These are phyloP conservation scores for Bufotes viridis DNA, from an alignment of 2,797 vertebrate genomes.

Conservation along the genomic window DNA sequence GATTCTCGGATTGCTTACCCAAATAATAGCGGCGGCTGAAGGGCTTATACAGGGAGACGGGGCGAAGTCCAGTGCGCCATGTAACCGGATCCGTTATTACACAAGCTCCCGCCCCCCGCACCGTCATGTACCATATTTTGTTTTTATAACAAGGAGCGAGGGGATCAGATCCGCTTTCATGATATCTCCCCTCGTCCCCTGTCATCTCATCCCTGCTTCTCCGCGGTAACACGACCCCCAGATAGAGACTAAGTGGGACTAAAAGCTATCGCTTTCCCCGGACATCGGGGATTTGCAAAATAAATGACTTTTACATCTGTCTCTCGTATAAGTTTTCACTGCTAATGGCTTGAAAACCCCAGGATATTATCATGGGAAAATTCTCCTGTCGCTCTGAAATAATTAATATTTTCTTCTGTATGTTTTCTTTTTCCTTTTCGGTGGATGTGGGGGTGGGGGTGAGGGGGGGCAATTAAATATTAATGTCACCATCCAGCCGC, in stretches of 20 bases:
- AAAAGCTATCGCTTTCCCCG: conserved; percentile 12
- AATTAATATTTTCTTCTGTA: conserved; percentile 7
- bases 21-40: background rate
- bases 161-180: conserved; percentile 12
- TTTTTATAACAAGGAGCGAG: conserved; percentile 18
- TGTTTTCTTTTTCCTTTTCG: background rate
- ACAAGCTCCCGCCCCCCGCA: background rate
- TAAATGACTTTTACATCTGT: conserved; percentile 33
- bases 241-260: background rate
- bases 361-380: background rate
- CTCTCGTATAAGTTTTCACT: conserved; percentile 5
- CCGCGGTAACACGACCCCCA: conserved; percentile 29
- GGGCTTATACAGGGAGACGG: background rate
- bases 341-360: conserved; percentile 12
- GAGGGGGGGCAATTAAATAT: conserved; percentile 3
- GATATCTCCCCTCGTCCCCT: background rate
- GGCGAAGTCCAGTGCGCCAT: background rate
- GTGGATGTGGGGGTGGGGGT: background rate
- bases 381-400: conserved; percentile 3
- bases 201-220: conserved; percentile 7
- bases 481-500: background rate
- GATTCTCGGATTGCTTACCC: background rate
- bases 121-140: conserved; percentile 8
- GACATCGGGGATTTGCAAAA: conserved; percentile 1
- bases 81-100: conserved; percentile 21